Conservation (phyloP, 2,113 vertebrate genomes). For the Etheostoma spectabile region DNA sequence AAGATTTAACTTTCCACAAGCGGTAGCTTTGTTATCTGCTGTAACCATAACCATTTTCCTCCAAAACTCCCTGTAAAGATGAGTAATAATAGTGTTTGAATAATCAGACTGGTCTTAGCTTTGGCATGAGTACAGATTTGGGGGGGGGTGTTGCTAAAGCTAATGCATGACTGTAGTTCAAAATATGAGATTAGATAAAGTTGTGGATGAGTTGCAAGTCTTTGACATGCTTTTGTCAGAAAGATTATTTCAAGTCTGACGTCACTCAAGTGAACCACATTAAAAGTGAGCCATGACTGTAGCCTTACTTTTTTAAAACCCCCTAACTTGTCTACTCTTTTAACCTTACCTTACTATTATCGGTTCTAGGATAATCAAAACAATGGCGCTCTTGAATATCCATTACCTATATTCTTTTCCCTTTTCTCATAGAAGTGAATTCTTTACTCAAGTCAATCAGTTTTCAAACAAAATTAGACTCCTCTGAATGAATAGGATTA, state of each 20-base stretch:
- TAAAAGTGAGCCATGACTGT: conserved; percentile 50
- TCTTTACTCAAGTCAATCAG: too few species aligned
- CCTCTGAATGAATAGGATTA: too few species aligned
- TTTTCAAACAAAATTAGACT: too few species aligned
- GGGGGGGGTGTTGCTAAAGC: neutral
- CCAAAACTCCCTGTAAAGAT: neutral
- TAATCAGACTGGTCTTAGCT: neutral
- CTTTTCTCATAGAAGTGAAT: too few species aligned
- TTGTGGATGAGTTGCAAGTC: neutral
- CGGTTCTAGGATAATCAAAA: too few species aligned
- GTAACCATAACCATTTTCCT: neutral
- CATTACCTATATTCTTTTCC: too few species aligned
- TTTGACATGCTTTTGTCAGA: neutral
- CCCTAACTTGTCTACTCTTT: too few species aligned
- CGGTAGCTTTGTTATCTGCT: neutral
- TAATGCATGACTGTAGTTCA: neutral
- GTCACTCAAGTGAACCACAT: conserved; percentile 74
- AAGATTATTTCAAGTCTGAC: conserved; percentile 43
- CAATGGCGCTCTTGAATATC: too few species aligned
- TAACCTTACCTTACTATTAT: too few species aligned
- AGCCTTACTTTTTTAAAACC: too few species aligned
- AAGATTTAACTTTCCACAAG: neutral
- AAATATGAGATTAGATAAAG: neutral
- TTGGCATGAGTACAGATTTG: too few species aligned
- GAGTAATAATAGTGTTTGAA: neutral